phyloP scores from a whole-genome alignment of 2,113 vertebrate genomes.

The Perca flavescens region DNA sequence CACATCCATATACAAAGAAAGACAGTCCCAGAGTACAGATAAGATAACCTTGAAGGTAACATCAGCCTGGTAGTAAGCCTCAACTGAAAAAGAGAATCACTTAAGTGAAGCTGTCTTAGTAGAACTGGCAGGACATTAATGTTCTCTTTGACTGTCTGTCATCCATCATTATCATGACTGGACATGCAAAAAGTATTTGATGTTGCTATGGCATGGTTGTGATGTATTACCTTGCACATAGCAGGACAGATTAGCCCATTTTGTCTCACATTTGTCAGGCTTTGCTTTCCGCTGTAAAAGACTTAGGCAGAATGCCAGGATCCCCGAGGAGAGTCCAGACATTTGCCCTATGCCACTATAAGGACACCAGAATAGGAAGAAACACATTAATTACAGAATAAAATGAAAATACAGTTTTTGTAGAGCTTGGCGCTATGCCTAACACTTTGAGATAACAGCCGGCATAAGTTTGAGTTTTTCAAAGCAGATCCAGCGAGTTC shows the following conservation, averaged over 20 bases:
- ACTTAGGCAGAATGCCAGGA: constrained; percentile 36
- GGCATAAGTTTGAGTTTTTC: constrained; percentile 45
- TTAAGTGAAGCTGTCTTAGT: not conserved
- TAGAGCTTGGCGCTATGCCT: constrained; percentile 39
- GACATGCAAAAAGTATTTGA: not conserved
- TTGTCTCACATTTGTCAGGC: constrained; percentile 33
- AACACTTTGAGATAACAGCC: constrained; percentile 32
- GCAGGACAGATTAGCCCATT: constrained; percentile 11
- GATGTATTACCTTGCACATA: constrained; percentile 15
- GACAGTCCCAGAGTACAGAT: not conserved
- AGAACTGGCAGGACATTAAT: constrained; percentile 15
- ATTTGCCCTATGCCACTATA: constrained; percentile 36
- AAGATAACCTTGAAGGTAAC: not conserved
- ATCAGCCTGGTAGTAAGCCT: constrained; percentile 12
- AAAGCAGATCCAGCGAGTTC: constrained; percentile 20
- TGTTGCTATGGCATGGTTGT: not conserved
- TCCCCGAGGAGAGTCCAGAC: constrained; percentile 26
- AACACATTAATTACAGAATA: constrained; percentile 37
- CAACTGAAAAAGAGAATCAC: constrained; percentile 2
- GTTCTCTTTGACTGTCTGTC: constrained; percentile 31
- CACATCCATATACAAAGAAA: not conserved
- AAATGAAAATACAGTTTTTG: constrained; percentile 17
- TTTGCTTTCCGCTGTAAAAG: constrained; percentile 11
- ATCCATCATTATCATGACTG: constrained; percentile 12
- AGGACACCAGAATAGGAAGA: constrained; percentile 43